These are phyloP conservation scores for Carcina quercana DNA, from an alignment of 2,888 invertebrate genomes.

Conservation along the genomic window DNA sequence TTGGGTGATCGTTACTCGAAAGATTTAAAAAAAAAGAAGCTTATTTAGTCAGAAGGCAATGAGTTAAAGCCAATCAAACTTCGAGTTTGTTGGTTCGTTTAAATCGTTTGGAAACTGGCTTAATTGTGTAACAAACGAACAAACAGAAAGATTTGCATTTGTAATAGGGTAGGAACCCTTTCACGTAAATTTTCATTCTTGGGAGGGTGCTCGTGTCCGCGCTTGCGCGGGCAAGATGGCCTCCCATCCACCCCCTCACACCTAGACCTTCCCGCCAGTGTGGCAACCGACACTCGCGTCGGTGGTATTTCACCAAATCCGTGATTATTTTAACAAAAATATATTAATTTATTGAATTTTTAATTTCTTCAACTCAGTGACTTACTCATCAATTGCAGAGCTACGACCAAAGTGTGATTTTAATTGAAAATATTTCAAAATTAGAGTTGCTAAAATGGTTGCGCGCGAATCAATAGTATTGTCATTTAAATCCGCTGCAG, in stretches of 20 bases:
- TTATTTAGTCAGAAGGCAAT: too few relatives aligned
- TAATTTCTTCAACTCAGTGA: too few relatives aligned
- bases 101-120: too few relatives aligned
- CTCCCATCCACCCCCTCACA: conserved; percentile 27
- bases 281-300: conserved; percentile 27
- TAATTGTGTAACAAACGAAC: too few relatives aligned
- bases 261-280: conserved; percentile 48
- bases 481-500: conserved; percentile 18
- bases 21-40: too few relatives aligned
- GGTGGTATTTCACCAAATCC: conserved; percentile 21
- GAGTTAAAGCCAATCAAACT: too few relatives aligned
- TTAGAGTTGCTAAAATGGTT: too few relatives aligned
- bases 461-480: conserved; percentile 30
- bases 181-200: conserved; percentile 3
- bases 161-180: background rate
- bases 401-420: too few relatives aligned
- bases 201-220: conserved; percentile 12
- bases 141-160: background rate
- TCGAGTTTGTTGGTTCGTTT: too few relatives aligned
- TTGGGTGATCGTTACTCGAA: too few relatives aligned
- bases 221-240: conserved; percentile 42
- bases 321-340: conserved; percentile 2
- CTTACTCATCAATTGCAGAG: too few relatives aligned
- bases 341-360: conserved; percentile 3
- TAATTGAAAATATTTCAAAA: too few relatives aligned